Base-by-base conservation (phyloP, 2,888 invertebrate species). In the Branchellion lobata region DNA sequence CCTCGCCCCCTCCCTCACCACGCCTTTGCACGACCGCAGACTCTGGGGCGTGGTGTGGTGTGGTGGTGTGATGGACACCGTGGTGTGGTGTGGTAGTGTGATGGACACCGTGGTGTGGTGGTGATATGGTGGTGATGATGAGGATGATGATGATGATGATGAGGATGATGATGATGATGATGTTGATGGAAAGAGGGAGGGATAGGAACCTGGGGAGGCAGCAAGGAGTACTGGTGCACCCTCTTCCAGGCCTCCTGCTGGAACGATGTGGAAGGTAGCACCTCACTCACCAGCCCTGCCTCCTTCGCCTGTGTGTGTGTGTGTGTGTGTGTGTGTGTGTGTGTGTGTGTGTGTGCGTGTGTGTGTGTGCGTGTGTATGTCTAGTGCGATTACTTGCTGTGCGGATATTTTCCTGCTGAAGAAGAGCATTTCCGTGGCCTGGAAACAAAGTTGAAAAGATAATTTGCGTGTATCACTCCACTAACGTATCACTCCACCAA, bases 201-300 rank as follows among this genome's bases (percentile, higher is more conserved):
- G 82, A 40, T 24, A 80, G 82, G 81, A 81, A 86, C 86, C 82
- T 85, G 79, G 79, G 83, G 84, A 3, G 92, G 91, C 18, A 89
- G 84, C 65, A 86, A 83, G 3, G 88, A 88, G 84, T 90, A 88
- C 84, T 90, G 88, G 36, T 87, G 82, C 1, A 90, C 82, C 79
- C 85, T 84, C 1, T 85, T 84, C 90, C 90, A 91, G 47, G 91
- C 90, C 85, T 90, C 84, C 86, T 86, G 88, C 76, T 92, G 88
- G 77, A 93, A 87, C 76, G 91, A 89, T 31, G 90, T 88, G 57
- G 90, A 88, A 81, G 92, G 92, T 83, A 93, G 92, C 21, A 96
- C 89, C 85, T 92, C 90, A 18, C 94, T 92, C 0, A 96, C 91
- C 79, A 97, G 91, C 34, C 94, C 93, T 85, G 90, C 90, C 65